Percentiles rank a stretch among this genome's conserved stretches.
These are phyloP conservation scores for Andrena fulva DNA, from an alignment of 2,888 invertebrate genomes.

Conservation along the genomic window DNA sequence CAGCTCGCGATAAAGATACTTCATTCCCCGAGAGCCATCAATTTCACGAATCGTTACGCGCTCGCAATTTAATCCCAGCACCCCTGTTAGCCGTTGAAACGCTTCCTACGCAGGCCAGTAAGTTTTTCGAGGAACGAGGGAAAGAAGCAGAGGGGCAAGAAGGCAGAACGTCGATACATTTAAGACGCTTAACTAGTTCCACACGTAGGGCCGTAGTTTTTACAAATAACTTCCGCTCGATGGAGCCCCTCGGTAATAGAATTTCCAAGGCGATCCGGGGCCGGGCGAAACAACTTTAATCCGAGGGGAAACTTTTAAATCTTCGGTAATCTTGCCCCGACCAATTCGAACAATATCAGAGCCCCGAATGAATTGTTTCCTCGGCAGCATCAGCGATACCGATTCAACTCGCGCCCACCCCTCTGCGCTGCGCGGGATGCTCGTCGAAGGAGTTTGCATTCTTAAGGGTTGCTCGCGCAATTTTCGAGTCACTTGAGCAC, in stretches of 20 bases:
- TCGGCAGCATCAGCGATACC: background rate
- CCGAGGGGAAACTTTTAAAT: slow-evolving; percentile 50
- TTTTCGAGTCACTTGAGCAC: slow-evolving; percentile 25
- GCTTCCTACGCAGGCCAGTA: background rate
- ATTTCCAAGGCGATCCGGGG: slow-evolving; percentile 29
- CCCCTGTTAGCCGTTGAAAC: background rate
- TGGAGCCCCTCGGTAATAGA: slow-evolving; percentile 35
- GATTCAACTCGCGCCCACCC: background rate
- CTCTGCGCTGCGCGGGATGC: no score
- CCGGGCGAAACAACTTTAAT: slow-evolving; percentile 47
- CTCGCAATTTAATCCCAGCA: slow-evolving; percentile 2
- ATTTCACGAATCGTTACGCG: slow-evolving; percentile 7
- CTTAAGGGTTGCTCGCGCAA: slow-evolving; percentile 24
- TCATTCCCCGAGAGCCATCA: no score
- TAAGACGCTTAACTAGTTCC: slow-evolving; percentile 9
- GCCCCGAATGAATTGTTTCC: slow-evolving; percentile 22
- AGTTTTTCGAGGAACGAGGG: background rate
- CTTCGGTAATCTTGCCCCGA: slow-evolving; percentile 40
- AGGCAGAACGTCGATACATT: slow-evolving; percentile 21
- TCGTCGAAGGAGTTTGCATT: slow-evolving; percentile 19
- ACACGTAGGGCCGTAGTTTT: slow-evolving; percentile 22
- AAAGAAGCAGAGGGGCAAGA: background rate
- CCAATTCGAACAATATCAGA: slow-evolving; percentile 38
- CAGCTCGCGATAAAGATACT: background rate
- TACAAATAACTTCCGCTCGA: slow-evolving; percentile 39